Conservation (phyloP, 1,140 invertebrate genomes). For the Vanessa tameamea region DNA sequence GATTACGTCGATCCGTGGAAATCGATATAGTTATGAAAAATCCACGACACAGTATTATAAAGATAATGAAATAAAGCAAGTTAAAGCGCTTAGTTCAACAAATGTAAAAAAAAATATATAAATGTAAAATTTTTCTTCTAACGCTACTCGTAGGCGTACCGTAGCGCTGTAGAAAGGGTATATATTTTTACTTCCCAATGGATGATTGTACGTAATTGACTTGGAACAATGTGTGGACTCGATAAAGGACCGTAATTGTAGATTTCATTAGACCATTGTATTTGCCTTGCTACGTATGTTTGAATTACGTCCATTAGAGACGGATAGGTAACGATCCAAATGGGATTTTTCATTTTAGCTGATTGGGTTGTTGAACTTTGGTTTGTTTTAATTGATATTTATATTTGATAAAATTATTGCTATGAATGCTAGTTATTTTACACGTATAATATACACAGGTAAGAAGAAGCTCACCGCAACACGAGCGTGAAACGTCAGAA, state of each 20-base stretch:
- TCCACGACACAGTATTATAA: too few species aligned
- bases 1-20: too few species aligned
- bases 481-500: too few species aligned
- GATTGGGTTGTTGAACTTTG: not conserved
- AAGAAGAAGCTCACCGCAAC: too few species aligned
- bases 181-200: constrained; percentile 37
- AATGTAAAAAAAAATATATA: not conserved
- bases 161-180: constrained; percentile 32
- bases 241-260: constrained; percentile 36
- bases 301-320: constrained; percentile 2
- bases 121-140: constrained; percentile 2
- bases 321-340: constrained; percentile 1
- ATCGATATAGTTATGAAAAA: too few species aligned
- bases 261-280: constrained; percentile 25
- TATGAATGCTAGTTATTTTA: too few species aligned
- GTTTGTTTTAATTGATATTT: not conserved
- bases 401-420: too few species aligned
- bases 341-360: not conserved
- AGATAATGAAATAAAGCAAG: too few species aligned
- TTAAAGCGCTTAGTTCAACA: not conserved
- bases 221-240: constrained; percentile 36
- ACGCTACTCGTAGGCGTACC: constrained; percentile 28
- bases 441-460: too few species aligned
- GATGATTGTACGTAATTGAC: constrained; percentile 39
- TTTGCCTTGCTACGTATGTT: constrained; percentile 13